Base-by-base conservation (phyloP, 2,888 invertebrate species). In the Eristalinus sepulchralis region DNA sequence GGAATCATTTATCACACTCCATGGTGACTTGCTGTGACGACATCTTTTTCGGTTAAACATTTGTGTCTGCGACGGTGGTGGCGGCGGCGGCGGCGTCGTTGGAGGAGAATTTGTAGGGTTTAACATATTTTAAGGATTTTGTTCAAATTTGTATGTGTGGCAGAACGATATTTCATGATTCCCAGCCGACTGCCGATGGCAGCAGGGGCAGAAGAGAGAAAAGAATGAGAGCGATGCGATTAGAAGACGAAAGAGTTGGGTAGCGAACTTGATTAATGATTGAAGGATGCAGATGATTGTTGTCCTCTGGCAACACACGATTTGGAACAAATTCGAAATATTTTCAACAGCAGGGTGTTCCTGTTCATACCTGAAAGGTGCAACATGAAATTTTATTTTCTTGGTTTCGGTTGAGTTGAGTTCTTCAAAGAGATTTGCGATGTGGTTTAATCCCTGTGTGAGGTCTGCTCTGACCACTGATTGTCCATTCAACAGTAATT, bases 1-100 rank as follows among this genome's bases (percentile, higher is more conserved):
- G 39, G 22, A 75, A 82, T 83, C 86, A 86, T 86, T 86, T 86
- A 86, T 86, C 78, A 86, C 78, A 83, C 71, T 79, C 71, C 27
- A 67, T 53, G 66, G 78, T n/a, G 63, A 73, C 77, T 81, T 72
- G 85, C 81, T 85, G 77, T 72, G 85, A 85, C 77, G 77, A 81
- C 77, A 85, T 85, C 59, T 77, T 85, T 57, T 85, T 81, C 59
- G 63, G 77, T 11, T 60, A 22, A 81, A 68, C 64, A 81, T 81
- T 72, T 85, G 68, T 81, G 36, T 57, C 59, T 22, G 67, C 8
- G 47, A 17, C 5, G 39, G 39, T 4, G 17, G 8, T 6, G 47
- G 17, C 13, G 17, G 47, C 39, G 39, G n/a, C 5, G 39, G 39
- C 6, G 39, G 39, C 39, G 39, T 13, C 39, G n/a, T 47, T 17